phyloP scores from a whole-genome alignment of 2,113 vertebrate genomes.

The Microtus pennsylvanicus region DNA sequence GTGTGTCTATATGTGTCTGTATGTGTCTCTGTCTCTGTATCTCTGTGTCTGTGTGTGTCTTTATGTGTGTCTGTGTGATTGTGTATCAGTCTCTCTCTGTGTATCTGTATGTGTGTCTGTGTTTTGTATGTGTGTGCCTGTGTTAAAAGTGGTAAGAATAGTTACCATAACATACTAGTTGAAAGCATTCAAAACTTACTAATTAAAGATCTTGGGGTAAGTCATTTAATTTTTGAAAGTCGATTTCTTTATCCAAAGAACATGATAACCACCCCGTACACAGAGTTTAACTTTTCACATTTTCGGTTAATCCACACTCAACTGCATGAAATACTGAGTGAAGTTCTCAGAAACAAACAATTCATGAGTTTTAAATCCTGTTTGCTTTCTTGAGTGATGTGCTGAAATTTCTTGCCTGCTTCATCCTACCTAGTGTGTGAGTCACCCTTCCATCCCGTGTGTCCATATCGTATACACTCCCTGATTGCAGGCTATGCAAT shows the following conservation, averaged over 20 bases:
- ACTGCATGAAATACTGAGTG: background rate
- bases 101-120: background rate
- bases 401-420: background rate
- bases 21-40: background rate
- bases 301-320: background rate
- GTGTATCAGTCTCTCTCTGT: background rate
- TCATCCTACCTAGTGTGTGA: background rate
- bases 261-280: background rate
- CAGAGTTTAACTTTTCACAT: background rate
- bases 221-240: conserved; percentile 1
- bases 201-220: background rate
- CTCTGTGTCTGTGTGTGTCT: too few relatives aligned
- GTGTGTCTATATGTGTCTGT: background rate
- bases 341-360: background rate
- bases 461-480: background rate
- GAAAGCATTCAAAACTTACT: background rate
- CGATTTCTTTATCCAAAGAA: conserved; percentile 4
- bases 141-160: background rate
- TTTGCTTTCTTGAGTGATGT: too few relatives aligned
- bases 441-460: background rate
- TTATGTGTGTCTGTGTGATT: background rate
- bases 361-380: background rate
- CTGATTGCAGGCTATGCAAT: too few relatives aligned
- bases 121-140: background rate
- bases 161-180: background rate